Conservation (phyloP, 2,113 vertebrate genomes). For the Columba livia region DNA sequence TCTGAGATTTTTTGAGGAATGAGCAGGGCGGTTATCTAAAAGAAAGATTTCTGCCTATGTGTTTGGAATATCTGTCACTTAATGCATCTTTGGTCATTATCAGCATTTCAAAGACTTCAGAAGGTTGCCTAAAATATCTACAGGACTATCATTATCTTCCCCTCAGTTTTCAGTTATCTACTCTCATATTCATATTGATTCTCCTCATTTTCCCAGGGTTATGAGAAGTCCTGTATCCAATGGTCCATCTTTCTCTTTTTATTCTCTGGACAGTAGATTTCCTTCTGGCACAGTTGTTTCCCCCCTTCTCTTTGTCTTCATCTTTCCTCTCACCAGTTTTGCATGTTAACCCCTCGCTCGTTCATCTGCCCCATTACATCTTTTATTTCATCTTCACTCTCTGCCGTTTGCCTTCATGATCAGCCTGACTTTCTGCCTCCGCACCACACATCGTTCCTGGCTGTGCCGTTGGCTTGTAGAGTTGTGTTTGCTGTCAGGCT, state of each 20-base stretch:
- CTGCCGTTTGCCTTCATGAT: not conserved
- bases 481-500: not conserved
- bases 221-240: not conserved
- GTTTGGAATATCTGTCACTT: not conserved
- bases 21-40: not conserved
- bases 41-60: not conserved
- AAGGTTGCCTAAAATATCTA: not conserved
- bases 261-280: not conserved
- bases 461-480: fast-evolving
- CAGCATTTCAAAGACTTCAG: not conserved
- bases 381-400: not conserved
- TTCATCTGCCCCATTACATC: not conserved
- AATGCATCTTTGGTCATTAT: not conserved
- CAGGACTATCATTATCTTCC: not conserved
- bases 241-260: not conserved
- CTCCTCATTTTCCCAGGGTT: not conserved
- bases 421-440: not conserved
- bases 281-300: not conserved
- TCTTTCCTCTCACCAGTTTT: not conserved
- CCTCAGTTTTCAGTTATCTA: not conserved
- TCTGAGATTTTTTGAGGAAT: not conserved
- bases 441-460: not conserved
- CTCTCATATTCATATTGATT: not conserved
- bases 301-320: not conserved
- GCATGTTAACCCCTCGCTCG: not conserved